Conservation (phyloP, 2,797 vertebrate species). For the Mormyrops boulengeri region DNA sequence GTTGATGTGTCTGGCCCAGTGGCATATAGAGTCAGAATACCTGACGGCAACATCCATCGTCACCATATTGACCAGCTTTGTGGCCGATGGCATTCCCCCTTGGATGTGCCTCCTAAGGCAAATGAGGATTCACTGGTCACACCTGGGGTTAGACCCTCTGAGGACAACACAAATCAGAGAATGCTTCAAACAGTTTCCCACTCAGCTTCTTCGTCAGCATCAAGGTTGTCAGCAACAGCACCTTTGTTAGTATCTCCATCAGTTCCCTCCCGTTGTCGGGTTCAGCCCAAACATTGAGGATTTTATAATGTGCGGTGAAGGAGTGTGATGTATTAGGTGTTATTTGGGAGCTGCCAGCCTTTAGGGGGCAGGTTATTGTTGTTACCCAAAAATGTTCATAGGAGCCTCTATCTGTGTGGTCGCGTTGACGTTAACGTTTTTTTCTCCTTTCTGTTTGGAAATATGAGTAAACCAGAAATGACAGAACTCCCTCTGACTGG, state of each 20-base stretch:
- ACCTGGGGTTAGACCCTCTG: background rate
- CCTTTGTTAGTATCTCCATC: background rate
- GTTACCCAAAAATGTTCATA: background rate
- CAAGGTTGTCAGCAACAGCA: background rate
- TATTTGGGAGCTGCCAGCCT: background rate
- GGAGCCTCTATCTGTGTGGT: background rate
- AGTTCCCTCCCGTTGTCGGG: background rate
- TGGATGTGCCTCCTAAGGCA: background rate
- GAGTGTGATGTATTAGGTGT: background rate
- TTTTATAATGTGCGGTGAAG: background rate
- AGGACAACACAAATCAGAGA: background rate
- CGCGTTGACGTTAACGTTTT: background rate
- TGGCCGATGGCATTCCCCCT: background rate
- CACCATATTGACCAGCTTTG: background rate
- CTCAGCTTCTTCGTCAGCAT: background rate
- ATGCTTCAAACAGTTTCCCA: background rate
- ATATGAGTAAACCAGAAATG: background rate
- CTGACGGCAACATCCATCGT: background rate
- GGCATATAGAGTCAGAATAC: background rate
- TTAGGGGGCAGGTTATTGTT: background rate
- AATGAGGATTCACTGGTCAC: background rate
- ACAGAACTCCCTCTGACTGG: background rate
- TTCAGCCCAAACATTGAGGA: background rate
- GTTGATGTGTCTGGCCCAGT: background rate
- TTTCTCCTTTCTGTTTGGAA: background rate